Evolutionary conservation across 2,113 vertebrate genomes (phyloP).

Genomic region (Microtus richardsoni): DNA sequence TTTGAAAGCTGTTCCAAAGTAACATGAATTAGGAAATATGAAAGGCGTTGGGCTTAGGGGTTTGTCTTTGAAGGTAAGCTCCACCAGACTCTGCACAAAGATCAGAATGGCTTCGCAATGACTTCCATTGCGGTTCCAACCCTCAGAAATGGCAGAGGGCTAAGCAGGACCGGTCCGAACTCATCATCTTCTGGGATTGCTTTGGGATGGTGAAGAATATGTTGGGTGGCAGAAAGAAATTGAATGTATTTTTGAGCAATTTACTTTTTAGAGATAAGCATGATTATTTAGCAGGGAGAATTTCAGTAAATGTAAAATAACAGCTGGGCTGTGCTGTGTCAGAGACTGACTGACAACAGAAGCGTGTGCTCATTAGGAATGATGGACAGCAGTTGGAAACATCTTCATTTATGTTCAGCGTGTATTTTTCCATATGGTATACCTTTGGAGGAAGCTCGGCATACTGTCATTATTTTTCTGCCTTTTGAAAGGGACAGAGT

Average conservation of each 20-base stretch:
- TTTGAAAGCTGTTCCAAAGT: slow-evolving; percentile 79
- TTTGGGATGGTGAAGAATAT: not conserved
- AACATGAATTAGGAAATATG: slow-evolving; percentile 63
- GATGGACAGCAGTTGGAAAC: not conserved
- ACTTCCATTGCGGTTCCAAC: not conserved
- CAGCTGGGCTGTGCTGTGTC: not conserved
- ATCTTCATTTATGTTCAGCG: not conserved
- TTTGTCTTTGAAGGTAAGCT: slow-evolving; percentile 11
- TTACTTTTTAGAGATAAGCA: slow-evolving; percentile 51
- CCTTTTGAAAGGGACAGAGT: not conserved
- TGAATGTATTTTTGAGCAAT: slow-evolving; percentile 56
- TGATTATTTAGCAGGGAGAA: slow-evolving; percentile 44
- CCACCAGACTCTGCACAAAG: not conserved
- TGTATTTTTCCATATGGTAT: not conserved
- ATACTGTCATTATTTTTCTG: slow-evolving; percentile 41
- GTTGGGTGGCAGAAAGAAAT: not conserved
- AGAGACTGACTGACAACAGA: not conserved
- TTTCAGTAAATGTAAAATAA: slow-evolving; percentile 61
- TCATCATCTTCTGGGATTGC: not conserved
- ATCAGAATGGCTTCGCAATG: not conserved
- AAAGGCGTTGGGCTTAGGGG: slow-evolving; percentile 50
- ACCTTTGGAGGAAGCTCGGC: not conserved
- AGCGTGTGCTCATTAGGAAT: not conserved
- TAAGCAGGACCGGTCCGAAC: no score
- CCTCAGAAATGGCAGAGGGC: not conserved